Conservation (phyloP, 2,113 vertebrate genomes). For the Potamarius usumacintae region DNA sequence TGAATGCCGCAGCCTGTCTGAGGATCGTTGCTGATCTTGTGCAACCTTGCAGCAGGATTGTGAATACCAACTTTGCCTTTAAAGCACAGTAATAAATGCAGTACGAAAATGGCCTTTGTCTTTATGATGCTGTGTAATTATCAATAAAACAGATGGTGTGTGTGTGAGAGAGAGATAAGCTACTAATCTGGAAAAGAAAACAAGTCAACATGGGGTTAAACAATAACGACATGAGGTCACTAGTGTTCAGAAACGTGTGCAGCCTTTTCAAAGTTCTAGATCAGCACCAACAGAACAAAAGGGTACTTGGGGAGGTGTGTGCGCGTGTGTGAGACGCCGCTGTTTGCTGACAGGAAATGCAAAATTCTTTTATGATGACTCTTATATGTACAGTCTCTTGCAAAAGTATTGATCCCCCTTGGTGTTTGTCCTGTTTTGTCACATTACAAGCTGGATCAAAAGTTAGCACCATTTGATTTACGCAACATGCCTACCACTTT, state of each 20-base stretch:
- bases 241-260: background rate
- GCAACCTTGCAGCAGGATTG: background rate
- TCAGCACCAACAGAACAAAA: background rate
- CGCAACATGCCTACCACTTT: no score
- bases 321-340: no score
- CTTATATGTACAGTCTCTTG: no score
- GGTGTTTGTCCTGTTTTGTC: no score
- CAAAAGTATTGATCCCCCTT: no score
- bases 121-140: background rate
- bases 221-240: background rate
- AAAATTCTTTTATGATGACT: background rate
- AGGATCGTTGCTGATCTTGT: background rate
- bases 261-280: background rate
- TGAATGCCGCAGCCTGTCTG: background rate
- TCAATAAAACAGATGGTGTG: background rate
- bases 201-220: background rate
- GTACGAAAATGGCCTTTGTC: background rate
- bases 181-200: background rate
- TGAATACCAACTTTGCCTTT: background rate
- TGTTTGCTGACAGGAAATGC: background rate
- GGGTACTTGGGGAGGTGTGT: background rate
- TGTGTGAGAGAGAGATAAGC: background rate
- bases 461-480: no score
- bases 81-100: background rate
- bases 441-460: no score